Evolutionary conservation across 1,140 invertebrate genomes (phyloP), one percentile per base, ranked within the genome.

Genomic region (Magallana ariakensis): DNA sequence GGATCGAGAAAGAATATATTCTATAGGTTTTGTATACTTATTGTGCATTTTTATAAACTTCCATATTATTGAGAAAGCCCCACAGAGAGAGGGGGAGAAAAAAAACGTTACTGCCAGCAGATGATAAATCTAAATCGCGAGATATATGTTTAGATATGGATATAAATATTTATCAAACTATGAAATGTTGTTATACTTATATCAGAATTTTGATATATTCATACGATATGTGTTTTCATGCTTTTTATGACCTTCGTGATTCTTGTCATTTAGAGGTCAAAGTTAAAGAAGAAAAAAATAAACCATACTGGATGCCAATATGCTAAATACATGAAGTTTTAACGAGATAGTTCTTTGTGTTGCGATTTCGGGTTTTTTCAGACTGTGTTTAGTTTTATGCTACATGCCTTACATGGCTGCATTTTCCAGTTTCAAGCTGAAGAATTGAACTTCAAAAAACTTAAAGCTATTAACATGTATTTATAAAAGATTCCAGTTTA

Each of bases 131-230:
- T 66, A 22, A 19, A 75, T 75, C 19, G 66, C 66, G 66, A 75
- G 66, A 75, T 75, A 10, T 75, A 26, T 75, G 66, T 75, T 75
- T 75, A 75, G 19, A 75, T 26, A 33, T 22, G 22, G 66, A 26
- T 75, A 26, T 75, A 75, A 75, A 75, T 75, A 75, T 75, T 75
- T 75, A 75, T 75, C 66, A 26, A 75, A 62, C 26, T 26, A 75
- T 75, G 66, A 75, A 26, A 22, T 22, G 9, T 19, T 75, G 66
- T 75, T 75, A 75, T 75, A 75, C 33, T 75, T 75, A 75, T 75
- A 75, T 75, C 66, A 75, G 66, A 75, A 75, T 75, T 26, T 75
- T 75, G 66, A 75, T 75, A 26, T 26, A 75, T 75, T 26, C 13
- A 75, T 33, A 13, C 7, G 22, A 46, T 75, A 4, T 75, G 58